Percentiles rank a stretch among this genome's conserved stretches.
Conservation (phyloP, 2,888 invertebrate species). For the Prosopocoilus inquinatus region DNA sequence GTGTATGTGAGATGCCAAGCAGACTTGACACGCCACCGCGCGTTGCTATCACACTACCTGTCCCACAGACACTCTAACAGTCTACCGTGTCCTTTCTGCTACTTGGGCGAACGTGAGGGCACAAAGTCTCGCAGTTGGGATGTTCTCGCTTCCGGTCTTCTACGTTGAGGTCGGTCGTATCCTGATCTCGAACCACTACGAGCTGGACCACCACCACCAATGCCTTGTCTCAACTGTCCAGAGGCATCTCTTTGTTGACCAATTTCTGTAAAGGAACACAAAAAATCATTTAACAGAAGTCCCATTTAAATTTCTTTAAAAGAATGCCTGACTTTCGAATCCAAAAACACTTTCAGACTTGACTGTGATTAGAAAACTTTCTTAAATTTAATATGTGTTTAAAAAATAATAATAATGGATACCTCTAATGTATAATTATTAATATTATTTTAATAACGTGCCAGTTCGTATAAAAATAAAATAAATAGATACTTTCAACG, state of each 20-base stretch:
- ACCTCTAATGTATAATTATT: too few species aligned
- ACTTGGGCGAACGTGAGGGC: constrained; percentile 49
- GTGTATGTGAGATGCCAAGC: constrained; percentile 12
- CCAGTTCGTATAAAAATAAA: too few species aligned
- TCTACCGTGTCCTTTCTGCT: constrained; percentile 32
- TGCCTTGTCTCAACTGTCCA: constrained; percentile 18
- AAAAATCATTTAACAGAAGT: neutral
- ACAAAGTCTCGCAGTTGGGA: constrained; percentile 49
- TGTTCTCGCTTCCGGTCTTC: constrained; percentile 41
- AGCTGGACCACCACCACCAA: constrained; percentile 5
- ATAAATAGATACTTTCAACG: too few species aligned
- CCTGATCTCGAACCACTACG: constrained; percentile 33
- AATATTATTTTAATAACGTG: too few species aligned
- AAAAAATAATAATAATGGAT: too few species aligned
- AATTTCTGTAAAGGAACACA: constrained; percentile 16
- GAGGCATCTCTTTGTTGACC: constrained; percentile 25
- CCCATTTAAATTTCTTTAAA: neutral
- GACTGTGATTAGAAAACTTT: too few species aligned
- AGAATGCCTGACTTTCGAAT: too few species aligned
- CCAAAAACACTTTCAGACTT: too few species aligned
- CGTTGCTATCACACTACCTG: constrained; percentile 29
- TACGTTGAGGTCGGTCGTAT: constrained; percentile 37
- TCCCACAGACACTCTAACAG: constrained; percentile 32
- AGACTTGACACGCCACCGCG: constrained; percentile 15
- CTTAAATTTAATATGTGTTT: too few species aligned